These are phyloP conservation scores for Excalfactoria chinensis DNA, from an alignment of 2,113 vertebrate species.

Conservation along the genomic window DNA sequence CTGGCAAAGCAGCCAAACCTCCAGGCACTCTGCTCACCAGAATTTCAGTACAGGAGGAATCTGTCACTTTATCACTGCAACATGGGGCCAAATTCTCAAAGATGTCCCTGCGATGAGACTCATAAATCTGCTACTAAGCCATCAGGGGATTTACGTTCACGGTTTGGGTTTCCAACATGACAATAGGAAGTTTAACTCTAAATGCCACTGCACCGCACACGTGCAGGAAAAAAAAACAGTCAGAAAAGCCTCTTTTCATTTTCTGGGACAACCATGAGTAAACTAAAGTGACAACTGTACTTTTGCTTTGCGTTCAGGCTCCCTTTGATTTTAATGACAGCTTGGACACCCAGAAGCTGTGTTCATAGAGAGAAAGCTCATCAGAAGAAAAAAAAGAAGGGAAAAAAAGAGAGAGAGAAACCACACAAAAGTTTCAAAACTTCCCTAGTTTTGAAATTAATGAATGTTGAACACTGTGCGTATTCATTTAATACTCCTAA, in stretches of 20 bases:
- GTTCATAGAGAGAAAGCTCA: not conserved
- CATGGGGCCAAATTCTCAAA: slow-evolving; percentile 45
- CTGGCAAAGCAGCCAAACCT: slow-evolving; percentile 37
- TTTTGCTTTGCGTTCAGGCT: not conserved
- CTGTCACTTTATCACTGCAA: not conserved
- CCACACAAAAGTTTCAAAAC: not conserved
- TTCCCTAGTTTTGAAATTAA: not conserved
- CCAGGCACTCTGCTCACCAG: not conserved
- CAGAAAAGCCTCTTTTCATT: slow-evolving; percentile 49
- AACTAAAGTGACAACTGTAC: slow-evolving; percentile 50
- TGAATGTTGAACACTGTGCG: not conserved
- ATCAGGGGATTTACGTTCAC: slow-evolving; percentile 14
- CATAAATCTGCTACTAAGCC: slow-evolving; percentile 9
- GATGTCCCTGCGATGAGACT: not conserved
- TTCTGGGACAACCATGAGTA: slow-evolving; percentile 30
- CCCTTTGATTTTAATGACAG: slow-evolving; percentile 27
- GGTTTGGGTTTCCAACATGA: slow-evolving; percentile 21
- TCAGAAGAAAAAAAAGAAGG: not conserved
- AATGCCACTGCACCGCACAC: not conserved
- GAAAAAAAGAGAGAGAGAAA: not conserved
- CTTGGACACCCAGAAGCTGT: not conserved
- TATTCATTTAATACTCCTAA: not conserved
- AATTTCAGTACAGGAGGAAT: slow-evolving; percentile 26
- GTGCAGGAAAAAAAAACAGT: not conserved
- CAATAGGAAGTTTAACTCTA: slow-evolving; percentile 47